phyloP scores from a whole-genome alignment of 2,888 invertebrate genomes.

The Pyralis farinalis region DNA sequence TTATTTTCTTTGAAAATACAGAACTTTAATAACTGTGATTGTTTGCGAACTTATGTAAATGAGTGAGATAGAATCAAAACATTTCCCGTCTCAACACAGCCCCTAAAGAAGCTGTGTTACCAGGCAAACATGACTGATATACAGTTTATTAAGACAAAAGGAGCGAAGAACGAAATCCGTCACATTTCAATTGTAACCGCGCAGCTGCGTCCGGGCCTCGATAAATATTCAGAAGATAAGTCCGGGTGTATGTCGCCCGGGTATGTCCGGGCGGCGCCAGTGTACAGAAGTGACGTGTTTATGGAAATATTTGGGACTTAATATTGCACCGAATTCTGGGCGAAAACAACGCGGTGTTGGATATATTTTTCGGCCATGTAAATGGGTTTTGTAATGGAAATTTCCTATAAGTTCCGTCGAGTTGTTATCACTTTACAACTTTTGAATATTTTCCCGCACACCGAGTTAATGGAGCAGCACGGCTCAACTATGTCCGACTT shows the following conservation, averaged over 20 bases:
- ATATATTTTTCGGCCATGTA: not conserved
- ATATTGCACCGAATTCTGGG: not conserved
- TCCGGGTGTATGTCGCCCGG: conserved; percentile 18
- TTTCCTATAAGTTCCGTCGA: conserved; percentile 1
- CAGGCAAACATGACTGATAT: not conserved
- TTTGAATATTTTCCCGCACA: not conserved
- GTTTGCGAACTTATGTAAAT: too few species aligned
- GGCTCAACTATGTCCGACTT: too few species aligned
- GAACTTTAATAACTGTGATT: too few species aligned
- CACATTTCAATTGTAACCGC: conserved; percentile 32
- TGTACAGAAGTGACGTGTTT: not conserved
- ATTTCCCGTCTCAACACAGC: not conserved
- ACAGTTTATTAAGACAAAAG: conserved; percentile 2
- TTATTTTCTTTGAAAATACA: too few species aligned
- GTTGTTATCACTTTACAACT: too few species aligned
- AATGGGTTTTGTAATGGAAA: conserved; percentile 5
- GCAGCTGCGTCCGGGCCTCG: conserved; percentile 31
- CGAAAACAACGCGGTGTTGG: not conserved
- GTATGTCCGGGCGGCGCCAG: conserved; percentile 32
- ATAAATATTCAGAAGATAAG: conserved; percentile 50
- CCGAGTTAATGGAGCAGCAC: too few species aligned
- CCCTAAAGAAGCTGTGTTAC: not conserved
- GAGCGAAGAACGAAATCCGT: conserved; percentile 15
- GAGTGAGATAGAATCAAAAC: too few species aligned
- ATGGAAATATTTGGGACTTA: conserved; percentile 16